Percentiles rank a stretch among this genome's conserved stretches.
Conservation (phyloP, 2,888 invertebrate genomes). For the Aspidiotus destructor region DNA sequence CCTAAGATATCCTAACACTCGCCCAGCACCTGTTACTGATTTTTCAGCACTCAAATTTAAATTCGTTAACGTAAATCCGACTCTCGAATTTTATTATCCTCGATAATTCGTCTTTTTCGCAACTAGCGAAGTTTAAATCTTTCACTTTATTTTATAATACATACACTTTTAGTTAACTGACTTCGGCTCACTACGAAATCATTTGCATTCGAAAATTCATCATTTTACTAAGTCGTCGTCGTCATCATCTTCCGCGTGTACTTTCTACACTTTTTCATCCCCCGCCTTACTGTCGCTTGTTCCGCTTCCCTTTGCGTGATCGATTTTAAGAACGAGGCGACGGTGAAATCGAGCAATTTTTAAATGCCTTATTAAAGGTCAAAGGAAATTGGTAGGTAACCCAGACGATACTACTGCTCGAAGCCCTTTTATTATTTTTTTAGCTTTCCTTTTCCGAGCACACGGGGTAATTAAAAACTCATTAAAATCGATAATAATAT, state of each 20-base stretch:
- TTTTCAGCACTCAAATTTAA: constrained; percentile 26
- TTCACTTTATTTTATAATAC: background rate
- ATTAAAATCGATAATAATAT: constrained; percentile 21
- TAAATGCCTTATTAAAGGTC: no score
- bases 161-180: background rate
- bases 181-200: background rate
- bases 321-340: no score
- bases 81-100: constrained; percentile 31
- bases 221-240: constrained; percentile 2
- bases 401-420: no score
- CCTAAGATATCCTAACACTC: constrained; percentile 5
- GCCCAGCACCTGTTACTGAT: constrained; percentile 32
- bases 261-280: background rate
- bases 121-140: constrained; percentile 27
- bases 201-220: constrained; percentile 12
- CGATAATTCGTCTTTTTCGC: constrained; percentile 20
- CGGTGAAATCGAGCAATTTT: no score
- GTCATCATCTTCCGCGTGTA: background rate
- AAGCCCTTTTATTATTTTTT: background rate
- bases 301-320: no score
- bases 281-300: no score
- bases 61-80: constrained; percentile 27
- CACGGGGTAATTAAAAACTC: constrained; percentile 22
- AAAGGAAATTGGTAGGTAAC: no score
- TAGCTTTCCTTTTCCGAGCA: constrained; percentile 5